Evolutionary conservation across 2,888 invertebrate genomes (phyloP), one percentile per base, ranked within the genome.

Genomic region (Drosophila anomalata): DNA sequence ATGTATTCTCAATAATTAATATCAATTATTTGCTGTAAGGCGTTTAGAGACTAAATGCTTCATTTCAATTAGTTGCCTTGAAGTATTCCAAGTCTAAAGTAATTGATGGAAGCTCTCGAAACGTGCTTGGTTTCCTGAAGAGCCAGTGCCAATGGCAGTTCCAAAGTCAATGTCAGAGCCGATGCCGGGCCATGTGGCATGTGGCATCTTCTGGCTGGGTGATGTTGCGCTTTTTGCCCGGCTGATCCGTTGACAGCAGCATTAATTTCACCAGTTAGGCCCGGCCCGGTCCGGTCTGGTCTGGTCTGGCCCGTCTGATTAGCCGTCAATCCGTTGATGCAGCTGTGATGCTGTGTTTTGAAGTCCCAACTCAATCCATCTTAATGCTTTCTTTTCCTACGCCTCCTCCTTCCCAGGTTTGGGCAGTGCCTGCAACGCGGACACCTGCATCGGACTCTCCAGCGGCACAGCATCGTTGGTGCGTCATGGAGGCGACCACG

Each of bases 361-460:
- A 83, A 70, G 79, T 71, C 81, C 70, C 74, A 69, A 70, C 69
- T 81, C 81, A 81, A 80, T 77, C 67, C 73, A 72, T 72, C 73
- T 70, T 73, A 57, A 74, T 47, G 65, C 36, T 39, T 59, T 36
- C 31, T 42, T 39, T 2, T 17, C 20, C 14, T 47, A 3, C 22
- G 53, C 36, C 55, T 7, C 14, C 14, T 46, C 56, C 29, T 29
- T 3, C 41, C 48, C 72, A 92, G 92, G 90, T 52, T 41, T 77
- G 67, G 78, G 89, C 65, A 82, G 84, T 63, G 83, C 79, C 71
- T 92, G 92, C 79, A 90, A 90, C 61, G 84, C 83, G 75, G 92
- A 92, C 85, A 92, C 92, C 77, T 92, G 92, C 87, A 90, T 92
- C 63, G 92, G 92, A 14, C 82, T 92, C 22, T 92, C 92, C 29